A percentile compares a stretch with the other conserved stretches of the same genome.
Conservation (phyloP, 2,888 invertebrate genomes). For the Anodontia alba region DNA sequence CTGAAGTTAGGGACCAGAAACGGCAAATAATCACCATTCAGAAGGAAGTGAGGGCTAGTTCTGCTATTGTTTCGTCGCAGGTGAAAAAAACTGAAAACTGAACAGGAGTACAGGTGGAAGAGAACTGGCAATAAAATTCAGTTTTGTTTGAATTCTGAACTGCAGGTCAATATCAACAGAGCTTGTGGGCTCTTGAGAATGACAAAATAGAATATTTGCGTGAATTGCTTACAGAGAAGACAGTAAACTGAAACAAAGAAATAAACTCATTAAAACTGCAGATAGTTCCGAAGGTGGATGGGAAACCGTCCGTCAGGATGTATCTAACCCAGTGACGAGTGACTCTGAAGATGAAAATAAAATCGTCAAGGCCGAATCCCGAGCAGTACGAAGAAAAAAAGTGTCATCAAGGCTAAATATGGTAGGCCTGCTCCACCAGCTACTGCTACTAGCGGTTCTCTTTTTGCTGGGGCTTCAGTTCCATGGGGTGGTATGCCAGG, state of each 20-base stretch:
- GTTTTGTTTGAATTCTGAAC: too few species aligned
- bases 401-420: neutral
- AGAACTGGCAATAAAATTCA: too few species aligned
- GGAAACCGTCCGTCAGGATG: conserved; percentile 25
- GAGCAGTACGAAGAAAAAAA: conserved; percentile 26
- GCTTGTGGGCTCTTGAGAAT: neutral
- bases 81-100: too few species aligned
- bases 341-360: conserved; percentile 39
- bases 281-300: conserved; percentile 22
- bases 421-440: neutral
- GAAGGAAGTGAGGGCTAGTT: too few species aligned
- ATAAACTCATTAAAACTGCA: conserved; percentile 31
- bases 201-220: too few species aligned
- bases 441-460: neutral
- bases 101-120: too few species aligned
- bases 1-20: too few species aligned
- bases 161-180: too few species aligned
- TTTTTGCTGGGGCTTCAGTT: neutral
- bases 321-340: conserved; percentile 30
- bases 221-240: neutral
- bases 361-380: conserved; percentile 31
- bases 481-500: too few species aligned
- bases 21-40: too few species aligned
- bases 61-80: too few species aligned
- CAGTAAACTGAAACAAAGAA: conserved; percentile 5